These are phyloP conservation scores for Ailuropoda melanoleuca DNA, from an alignment of 2,113 vertebrate species.

Conservation along the genomic window DNA sequence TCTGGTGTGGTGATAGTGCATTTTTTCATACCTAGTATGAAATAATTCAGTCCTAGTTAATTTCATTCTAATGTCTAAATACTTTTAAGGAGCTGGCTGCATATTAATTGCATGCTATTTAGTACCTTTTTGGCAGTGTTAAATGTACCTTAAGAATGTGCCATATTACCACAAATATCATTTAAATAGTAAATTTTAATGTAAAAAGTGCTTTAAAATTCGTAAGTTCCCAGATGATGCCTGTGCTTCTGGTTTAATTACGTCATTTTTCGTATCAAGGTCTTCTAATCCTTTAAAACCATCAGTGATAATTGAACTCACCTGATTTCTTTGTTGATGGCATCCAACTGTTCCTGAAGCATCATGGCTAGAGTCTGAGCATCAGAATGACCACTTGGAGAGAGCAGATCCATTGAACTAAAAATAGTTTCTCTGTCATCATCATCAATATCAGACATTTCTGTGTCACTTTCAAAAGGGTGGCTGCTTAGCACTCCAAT, in stretches of 20 bases:
- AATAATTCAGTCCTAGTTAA: background rate
- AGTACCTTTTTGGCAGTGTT: background rate
- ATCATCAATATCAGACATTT: constrained; percentile 99
- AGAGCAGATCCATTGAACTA: constrained; percentile 98
- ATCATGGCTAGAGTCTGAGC: constrained; percentile 99
- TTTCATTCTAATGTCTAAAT: background rate
- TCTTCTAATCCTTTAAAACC: background rate
- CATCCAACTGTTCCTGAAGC: constrained; percentile 98
- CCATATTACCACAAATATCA: background rate
- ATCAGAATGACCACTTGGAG: constrained; percentile 96
- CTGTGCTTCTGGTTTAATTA: background rate
- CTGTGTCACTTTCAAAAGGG: constrained; percentile 97
- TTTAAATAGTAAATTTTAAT: background rate
- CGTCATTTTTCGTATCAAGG: background rate
- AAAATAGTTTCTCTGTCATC: constrained; percentile 97
- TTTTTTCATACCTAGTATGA: background rate
- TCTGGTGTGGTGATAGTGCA: background rate
- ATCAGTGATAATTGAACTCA: constrained; percentile 61
- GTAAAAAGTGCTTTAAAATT: background rate
- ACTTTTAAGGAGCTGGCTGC: background rate
- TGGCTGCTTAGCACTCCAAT: constrained; percentile 93
- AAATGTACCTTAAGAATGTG: background rate
- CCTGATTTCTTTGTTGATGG: constrained; percentile 99
- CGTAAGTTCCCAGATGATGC: background rate
- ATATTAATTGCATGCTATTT: background rate